A percentile compares a stretch with the other conserved stretches of the same genome.
Evolutionary conservation across 2,888 invertebrate genomes (phyloP).

Genomic region (Machimus atricapillus): DNA sequence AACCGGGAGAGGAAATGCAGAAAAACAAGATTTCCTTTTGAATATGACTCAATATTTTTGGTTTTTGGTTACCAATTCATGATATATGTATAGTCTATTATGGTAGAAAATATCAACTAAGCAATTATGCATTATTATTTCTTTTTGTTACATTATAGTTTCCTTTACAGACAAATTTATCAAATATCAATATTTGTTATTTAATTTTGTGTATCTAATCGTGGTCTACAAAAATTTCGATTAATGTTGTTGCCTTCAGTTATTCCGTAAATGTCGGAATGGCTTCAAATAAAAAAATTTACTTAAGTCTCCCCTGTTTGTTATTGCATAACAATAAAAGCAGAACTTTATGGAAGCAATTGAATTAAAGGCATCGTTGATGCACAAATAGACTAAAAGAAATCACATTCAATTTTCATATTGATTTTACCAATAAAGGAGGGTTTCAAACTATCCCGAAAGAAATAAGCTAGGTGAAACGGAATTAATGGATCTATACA

Average conservation of each 20-base stretch:
- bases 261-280: too few species aligned
- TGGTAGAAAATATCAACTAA: not conserved
- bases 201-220: too few species aligned
- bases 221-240: too few species aligned
- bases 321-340: too few species aligned
- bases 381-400: not conserved
- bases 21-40: not conserved
- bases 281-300: too few species aligned
- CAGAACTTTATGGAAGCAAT: not conserved
- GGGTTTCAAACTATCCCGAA: too few species aligned
- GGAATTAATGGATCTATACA: not conserved
- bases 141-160: not conserved
- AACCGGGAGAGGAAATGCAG: not conserved
- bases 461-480: not conserved
- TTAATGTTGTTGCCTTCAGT: not conserved
- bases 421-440: not conserved
- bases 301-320: too few species aligned
- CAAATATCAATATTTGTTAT: too few species aligned
- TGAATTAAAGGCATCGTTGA: not conserved
- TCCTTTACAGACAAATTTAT: not conserved
- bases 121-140: not conserved
- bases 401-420: not conserved
- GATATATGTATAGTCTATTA: not conserved
- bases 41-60: not conserved
- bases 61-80: not conserved